Base-by-base conservation (phyloP, 2,113 vertebrate genomes). In the Amia ocellicauda region DNA sequence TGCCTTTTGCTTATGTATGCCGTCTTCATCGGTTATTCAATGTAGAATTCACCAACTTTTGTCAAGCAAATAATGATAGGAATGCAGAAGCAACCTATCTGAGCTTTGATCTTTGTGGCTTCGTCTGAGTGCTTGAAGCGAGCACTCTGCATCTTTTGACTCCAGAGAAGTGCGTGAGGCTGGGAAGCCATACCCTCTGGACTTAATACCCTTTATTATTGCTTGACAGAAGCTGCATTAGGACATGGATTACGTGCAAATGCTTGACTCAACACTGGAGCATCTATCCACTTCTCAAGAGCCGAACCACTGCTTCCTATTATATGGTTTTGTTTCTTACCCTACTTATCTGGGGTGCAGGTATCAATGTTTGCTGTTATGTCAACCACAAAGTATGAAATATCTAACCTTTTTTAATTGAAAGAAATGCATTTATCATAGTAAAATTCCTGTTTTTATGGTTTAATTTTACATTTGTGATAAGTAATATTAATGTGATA, bases 211-310 rank as follows among this genome's bases (percentile, higher is more conserved):
- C 49, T 13, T 11, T 80, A 82, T 83, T 87, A 79, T 86, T 80
- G 68, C 77, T 74, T 74, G 74, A 79, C 76, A 81, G 72, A 82
- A 78, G 74, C 36, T 60, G 80, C 62, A 82, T 84, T 84, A 80
- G 43, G 68, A 73, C 55, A 69, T 74, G 76, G 73, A 78, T 82
- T 71, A 67, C 45, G 31, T 69, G 62, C 57, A 58, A 74, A 75
- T 73, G 63, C 54, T 58, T 58, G 64, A 65, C 45, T 47, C 54
- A 58, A 71, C 57, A 71, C 14, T 20, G 36, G 29, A 41, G 43
- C 57, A 61, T 47, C 58, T n/a, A 29, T 31, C 23, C 57, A 62
- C 53, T 57, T 19, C 2, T 58, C 51, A 29, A 45, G 72, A 76
- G 11, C 31, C 5, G 31, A 36, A 36, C 31, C 66, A 63, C 69